phyloP scores from a whole-genome alignment of 1,140 invertebrate genomes.

The Tetramorium simillimum region DNA sequence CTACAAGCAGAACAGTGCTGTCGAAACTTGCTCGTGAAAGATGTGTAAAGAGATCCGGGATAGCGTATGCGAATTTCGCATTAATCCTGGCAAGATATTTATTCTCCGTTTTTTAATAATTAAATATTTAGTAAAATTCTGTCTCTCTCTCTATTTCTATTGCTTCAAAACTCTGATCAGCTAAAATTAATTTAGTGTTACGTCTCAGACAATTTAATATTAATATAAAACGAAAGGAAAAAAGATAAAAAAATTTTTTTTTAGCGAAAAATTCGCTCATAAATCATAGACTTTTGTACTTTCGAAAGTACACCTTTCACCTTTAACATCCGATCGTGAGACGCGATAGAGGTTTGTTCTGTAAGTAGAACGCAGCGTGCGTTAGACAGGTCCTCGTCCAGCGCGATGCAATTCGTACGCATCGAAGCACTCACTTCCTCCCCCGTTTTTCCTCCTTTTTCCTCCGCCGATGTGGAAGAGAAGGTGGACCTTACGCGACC shows the following conservation, averaged over 20 bases:
- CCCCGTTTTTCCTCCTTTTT: constrained; percentile 32
- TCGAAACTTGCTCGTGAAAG: not conserved
- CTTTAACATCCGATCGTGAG: not conserved
- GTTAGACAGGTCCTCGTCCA: constrained; percentile 20
- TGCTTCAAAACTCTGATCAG: not conserved
- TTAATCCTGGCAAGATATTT: not conserved
- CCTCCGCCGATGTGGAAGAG: constrained; percentile 42
- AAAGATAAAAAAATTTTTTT: not conserved
- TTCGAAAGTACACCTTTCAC: not conserved
- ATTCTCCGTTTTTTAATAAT: not conserved
- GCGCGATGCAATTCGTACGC: constrained; percentile 39
- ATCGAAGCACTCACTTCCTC: not conserved
- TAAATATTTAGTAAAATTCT: not conserved
- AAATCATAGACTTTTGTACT: not conserved
- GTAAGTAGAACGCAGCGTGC: not conserved
- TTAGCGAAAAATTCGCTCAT: not conserved
- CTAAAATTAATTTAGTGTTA: not conserved
- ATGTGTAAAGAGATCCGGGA: not conserved
- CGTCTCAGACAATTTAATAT: too few relatives aligned
- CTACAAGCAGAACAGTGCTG: not conserved
- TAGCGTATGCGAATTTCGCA: not conserved
- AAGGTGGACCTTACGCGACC: constrained; percentile 53
- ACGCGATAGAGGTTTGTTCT: not conserved
- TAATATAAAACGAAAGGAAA: not conserved
- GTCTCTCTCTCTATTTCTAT: not conserved